Evolutionary conservation across 1,140 invertebrate genomes (phyloP).

Genomic region (Trachymyrmex cornetzi): DNA sequence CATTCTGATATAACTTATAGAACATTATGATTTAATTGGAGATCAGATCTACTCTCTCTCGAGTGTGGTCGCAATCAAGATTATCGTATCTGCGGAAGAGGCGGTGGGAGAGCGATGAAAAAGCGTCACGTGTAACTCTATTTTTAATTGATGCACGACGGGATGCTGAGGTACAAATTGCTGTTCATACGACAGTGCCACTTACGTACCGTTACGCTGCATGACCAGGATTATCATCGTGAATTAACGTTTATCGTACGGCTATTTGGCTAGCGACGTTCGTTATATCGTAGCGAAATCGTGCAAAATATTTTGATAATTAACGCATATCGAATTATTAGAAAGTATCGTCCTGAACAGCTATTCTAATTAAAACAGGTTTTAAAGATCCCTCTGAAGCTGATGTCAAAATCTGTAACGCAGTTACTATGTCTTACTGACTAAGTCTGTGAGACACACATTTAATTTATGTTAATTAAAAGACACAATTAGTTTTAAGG

Average conservation of each 20-base stretch:
- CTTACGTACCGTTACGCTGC: conserved; percentile 69
- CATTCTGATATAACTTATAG: neutral
- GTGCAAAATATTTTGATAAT: conserved; percentile 42
- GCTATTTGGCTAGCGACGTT: conserved; percentile 61
- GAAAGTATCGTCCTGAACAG: neutral
- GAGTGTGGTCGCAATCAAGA: conserved; percentile 7
- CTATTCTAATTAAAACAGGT: neutral
- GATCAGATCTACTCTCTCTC: conserved; percentile 11
- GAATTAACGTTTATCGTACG: conserved; percentile 57
- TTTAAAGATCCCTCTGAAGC: neutral
- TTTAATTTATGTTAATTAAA: too few species aligned
- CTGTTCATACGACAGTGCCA: conserved; percentile 24
- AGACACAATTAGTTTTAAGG: too few species aligned
- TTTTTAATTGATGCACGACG: conserved; percentile 54
- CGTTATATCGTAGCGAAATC: conserved; percentile 20
- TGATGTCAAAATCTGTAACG: too few species aligned
- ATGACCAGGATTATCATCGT: conserved; percentile 54
- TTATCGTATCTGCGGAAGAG: neutral
- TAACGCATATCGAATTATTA: neutral
- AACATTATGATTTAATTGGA: neutral
- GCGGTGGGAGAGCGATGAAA: neutral
- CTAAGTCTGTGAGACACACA: too few species aligned
- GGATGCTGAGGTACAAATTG: conserved; percentile 58
- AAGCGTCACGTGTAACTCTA: conserved; percentile 22
- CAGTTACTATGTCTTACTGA: too few species aligned